Evolutionary conservation across 2,113 vertebrate species (phyloP).

Genomic region (Sylvilagus bachmani): DNA sequence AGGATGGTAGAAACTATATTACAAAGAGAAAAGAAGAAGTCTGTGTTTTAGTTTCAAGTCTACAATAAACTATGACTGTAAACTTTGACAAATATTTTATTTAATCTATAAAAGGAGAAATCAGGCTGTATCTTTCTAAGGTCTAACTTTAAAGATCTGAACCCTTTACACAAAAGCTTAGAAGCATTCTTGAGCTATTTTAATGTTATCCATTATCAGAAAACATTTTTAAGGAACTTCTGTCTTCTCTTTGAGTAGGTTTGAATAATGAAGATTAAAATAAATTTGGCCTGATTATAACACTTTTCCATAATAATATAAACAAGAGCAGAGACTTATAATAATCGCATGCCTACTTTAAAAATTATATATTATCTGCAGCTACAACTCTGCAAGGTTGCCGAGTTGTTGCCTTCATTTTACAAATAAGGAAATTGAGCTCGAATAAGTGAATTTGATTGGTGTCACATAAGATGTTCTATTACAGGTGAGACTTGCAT

Average conservation of each 20-base stretch:
- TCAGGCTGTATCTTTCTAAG: background rate
- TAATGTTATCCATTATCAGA: background rate
- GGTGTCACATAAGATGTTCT: background rate
- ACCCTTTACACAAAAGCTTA: background rate
- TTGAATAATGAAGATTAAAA: conserved; percentile 19
- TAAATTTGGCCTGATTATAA: background rate
- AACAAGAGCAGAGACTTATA: background rate
- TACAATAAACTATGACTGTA: background rate
- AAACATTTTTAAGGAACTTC: background rate
- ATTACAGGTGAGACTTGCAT: background rate
- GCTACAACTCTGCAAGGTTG: background rate
- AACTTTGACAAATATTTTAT: background rate
- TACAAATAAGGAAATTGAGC: background rate
- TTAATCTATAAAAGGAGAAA: conserved; percentile 34
- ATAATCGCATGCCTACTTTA: background rate
- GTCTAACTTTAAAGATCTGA: conserved; percentile 11
- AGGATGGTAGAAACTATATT: background rate
- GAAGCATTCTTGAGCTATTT: conserved; percentile 34
- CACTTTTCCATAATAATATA: background rate
- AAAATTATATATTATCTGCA: background rate
- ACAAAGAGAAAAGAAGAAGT: background rate
- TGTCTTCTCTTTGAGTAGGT: conserved; percentile 1
- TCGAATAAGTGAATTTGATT: conserved; percentile 28
- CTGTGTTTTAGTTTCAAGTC: background rate
- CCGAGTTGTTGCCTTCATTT: background rate